Evolutionary conservation across 1,140 invertebrate genomes (phyloP).

Genomic region (Drosophila melanogaster): DNA sequence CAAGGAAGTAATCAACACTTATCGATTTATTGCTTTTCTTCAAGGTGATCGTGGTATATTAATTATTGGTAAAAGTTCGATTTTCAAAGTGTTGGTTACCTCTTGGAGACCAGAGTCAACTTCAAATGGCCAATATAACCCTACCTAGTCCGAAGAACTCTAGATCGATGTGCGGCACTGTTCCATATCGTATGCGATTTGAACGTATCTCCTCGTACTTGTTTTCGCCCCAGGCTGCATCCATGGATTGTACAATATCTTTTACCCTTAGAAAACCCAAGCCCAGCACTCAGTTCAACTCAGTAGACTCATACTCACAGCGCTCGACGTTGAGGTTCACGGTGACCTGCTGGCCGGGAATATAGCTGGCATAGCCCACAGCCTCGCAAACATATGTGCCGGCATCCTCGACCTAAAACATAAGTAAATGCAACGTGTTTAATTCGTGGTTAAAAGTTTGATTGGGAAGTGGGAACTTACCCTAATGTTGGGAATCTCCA

Average conservation of each 20-base stretch:
- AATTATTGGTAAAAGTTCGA: neutral
- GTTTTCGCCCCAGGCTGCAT: conserved; percentile 84
- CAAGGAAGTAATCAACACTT: neutral
- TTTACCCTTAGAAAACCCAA: neutral
- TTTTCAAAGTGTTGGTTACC: neutral
- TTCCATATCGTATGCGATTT: conserved; percentile 79
- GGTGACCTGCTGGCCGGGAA: conserved; percentile 86
- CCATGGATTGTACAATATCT: neutral
- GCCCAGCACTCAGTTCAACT: neutral
- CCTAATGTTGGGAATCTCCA: conserved; percentile 94
- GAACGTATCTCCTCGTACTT: conserved; percentile 73
- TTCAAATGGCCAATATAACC: neutral
- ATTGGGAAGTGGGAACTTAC: conserved; percentile 83
- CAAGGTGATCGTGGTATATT: no score
- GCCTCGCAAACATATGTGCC: conserved; percentile 94
- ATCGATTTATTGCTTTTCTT: neutral
- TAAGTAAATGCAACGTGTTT: neutral
- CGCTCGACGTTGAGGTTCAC: conserved; percentile 90
- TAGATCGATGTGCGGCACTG: conserved; percentile 80
- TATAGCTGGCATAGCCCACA: conserved; percentile 86
- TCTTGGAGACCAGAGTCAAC: neutral
- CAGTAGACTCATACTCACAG: conserved; percentile 87
- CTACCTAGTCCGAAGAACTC: conserved; percentile 84
- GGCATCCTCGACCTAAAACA: conserved; percentile 87
- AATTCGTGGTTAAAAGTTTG: neutral